Percentiles rank a stretch among this genome's conserved stretches.
Conservation (phyloP, 2,888 invertebrate genomes). For the Drepana falcataria region DNA sequence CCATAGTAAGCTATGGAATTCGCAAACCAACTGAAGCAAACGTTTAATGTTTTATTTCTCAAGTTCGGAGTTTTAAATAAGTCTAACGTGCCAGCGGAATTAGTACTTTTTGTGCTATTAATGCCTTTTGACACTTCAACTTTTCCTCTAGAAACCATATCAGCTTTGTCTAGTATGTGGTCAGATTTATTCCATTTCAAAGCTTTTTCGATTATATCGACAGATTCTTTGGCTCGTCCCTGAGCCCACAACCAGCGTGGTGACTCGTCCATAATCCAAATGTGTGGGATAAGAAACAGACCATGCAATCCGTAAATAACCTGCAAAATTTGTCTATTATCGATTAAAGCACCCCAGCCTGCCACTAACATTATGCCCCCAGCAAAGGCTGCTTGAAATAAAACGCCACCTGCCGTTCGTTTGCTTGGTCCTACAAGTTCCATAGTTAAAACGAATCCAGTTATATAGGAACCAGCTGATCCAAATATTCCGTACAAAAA, state of each 20-base stretch:
- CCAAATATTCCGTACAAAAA: constrained; percentile 90
- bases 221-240: constrained; percentile 84
- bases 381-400: constrained; percentile 89
- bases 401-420: constrained; percentile 87
- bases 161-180: constrained; percentile 80
- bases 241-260: constrained; percentile 94
- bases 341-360: constrained; percentile 88
- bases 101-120: constrained; percentile 20
- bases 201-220: constrained; percentile 86
- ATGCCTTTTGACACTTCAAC: constrained; percentile 60
- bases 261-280: constrained; percentile 94
- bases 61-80: constrained; percentile 90
- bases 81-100: constrained; percentile 81
- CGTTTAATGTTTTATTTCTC: constrained; percentile 87
- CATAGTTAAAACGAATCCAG: constrained; percentile 86
- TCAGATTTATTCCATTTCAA: constrained; percentile 84
- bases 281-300: constrained; percentile 85
- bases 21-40: constrained; percentile 93
- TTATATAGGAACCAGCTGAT: constrained; percentile 87
- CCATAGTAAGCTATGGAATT: constrained; percentile 93
- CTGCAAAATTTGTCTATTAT: constrained; percentile 86
- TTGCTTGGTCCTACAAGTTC: constrained; percentile 89
- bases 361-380: constrained; percentile 90
- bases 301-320: constrained; percentile 88
- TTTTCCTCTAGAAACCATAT: constrained; percentile 81